A percentile compares a stretch with the other conserved stretches of the same genome.
Evolutionary conservation across 2,113 vertebrate genomes (phyloP).

Genomic region (Halichoerus grypus): DNA sequence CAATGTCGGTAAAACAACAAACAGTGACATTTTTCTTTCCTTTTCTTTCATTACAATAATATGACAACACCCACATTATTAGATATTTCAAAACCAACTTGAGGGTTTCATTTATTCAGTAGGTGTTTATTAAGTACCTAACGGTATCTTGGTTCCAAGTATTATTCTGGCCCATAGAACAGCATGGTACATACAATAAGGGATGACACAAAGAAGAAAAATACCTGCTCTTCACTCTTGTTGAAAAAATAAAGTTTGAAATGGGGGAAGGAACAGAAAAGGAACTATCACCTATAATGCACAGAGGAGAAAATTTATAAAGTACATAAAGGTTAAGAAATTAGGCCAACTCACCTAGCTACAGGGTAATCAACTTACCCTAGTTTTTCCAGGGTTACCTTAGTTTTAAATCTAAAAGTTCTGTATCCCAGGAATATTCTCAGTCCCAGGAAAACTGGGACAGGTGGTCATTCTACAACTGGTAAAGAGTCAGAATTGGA

Average conservation of each 20-base stretch:
- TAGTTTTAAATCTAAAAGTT: background rate
- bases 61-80: background rate
- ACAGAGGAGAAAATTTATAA: background rate
- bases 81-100: background rate
- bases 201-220: background rate
- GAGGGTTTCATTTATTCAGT: background rate
- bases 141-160: background rate
- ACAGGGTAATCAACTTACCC: background rate
- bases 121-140: background rate
- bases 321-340: background rate
- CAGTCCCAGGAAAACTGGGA: background rate
- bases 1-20: background rate
- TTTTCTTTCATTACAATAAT: conserved; percentile 6
- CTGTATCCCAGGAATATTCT: background rate
- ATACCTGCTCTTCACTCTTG: background rate
- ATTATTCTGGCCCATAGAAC: background rate
- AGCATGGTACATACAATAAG: background rate
- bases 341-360: background rate
- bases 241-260: background rate
- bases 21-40: background rate
- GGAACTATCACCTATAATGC: background rate
- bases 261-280: background rate
- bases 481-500: background rate
- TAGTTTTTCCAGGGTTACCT: background rate
- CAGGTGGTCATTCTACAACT: background rate